phyloP scores from a whole-genome alignment of 2,113 vertebrate species.

The Anas platyrhynchos region DNA sequence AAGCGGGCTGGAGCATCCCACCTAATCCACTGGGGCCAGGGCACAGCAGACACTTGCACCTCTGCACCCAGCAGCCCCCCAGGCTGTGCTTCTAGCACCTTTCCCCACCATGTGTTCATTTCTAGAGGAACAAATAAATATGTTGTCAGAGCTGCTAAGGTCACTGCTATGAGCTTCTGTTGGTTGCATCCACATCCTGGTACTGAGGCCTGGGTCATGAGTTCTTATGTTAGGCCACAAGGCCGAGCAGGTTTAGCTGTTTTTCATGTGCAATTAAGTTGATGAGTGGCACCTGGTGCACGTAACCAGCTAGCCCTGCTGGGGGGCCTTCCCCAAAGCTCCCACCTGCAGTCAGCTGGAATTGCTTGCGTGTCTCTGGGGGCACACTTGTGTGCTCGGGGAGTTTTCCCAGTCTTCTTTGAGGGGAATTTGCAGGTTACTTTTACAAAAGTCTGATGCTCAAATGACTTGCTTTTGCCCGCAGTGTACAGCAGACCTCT shows the following conservation, averaged over 20 bases:
- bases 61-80: neutral
- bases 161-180: neutral
- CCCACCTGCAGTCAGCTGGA: neutral
- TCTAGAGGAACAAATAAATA: neutral
- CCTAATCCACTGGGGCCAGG: neutral
- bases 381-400: neutral
- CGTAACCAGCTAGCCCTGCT: neutral
- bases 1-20: neutral
- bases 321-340: neutral
- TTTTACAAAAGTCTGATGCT: neutral
- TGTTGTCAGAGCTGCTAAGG: neutral
- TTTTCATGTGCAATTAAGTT: neutral
- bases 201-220: neutral
- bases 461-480: neutral
- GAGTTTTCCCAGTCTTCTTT: neutral
- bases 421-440: neutral
- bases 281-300: neutral
- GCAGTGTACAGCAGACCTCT: fast-evolving
- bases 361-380: neutral
- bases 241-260: neutral
- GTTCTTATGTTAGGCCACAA: neutral
- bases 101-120: neutral
- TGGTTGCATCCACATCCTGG: neutral
- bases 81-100: neutral
- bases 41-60: neutral